Evolutionary conservation across 92 coral and sea anemone species (phyloP).

Genomic region (Palythoa heliodiscus): DNA sequence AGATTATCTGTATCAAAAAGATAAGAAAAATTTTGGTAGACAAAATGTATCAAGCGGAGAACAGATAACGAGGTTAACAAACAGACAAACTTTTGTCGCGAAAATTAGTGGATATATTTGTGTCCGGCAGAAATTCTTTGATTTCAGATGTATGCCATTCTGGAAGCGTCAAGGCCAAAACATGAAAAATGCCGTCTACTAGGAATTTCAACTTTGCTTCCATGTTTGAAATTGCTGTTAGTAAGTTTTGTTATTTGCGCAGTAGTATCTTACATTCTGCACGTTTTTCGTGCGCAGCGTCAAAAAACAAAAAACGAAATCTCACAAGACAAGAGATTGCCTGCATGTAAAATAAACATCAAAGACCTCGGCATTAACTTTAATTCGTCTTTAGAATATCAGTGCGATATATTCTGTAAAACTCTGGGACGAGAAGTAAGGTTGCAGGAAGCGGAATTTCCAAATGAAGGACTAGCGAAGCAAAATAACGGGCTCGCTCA

Average conservation of each 20-base stretch:
- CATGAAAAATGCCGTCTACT: not conserved
- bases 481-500: not conserved
- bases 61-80: not conserved
- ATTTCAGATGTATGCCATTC: constrained; percentile 3
- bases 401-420: constrained; percentile 10
- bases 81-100: not conserved
- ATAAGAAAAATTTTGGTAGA: not conserved
- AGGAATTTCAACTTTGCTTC: too few relatives aligned
- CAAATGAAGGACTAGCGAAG: not conserved
- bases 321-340: not conserved
- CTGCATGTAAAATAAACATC: constrained; percentile 4
- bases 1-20: not conserved
- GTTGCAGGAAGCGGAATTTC: not conserved
- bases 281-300: not conserved
- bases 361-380: not conserved
- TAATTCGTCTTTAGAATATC: not conserved
- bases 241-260: constrained; percentile 1
- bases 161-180: constrained; percentile 1
- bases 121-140: not conserved
- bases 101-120: not conserved
- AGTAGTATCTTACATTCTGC: not conserved
- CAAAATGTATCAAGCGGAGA: not conserved
- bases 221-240: not conserved
- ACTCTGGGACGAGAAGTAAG: constrained; percentile 1
- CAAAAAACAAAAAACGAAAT: not conserved